A percentile compares a stretch with the other conserved stretches of the same genome.
phyloP scores from a whole-genome alignment of 2,888 invertebrate genomes.

The Megaustenia siamemsis region DNA sequence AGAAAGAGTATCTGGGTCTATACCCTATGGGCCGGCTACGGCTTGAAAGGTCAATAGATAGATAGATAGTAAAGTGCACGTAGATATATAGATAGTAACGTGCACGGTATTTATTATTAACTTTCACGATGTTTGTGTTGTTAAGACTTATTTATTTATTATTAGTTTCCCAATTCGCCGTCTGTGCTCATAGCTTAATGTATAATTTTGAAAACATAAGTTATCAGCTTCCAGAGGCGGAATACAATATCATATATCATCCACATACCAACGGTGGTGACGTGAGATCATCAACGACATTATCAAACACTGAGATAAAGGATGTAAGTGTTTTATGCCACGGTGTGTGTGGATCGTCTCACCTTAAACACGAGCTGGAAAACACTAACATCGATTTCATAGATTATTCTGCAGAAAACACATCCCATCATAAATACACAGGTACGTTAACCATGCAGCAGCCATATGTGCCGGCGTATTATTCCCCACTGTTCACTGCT shows the following conservation, averaged over 20 bases:
- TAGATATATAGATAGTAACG: too few relatives aligned
- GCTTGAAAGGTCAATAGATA: too few relatives aligned
- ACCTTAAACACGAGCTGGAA: background rate
- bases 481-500: slow-evolving; percentile 77
- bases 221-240: background rate
- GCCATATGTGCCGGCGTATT: slow-evolving; percentile 43
- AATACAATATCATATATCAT: slow-evolving; percentile 19
- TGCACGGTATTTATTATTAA: too few relatives aligned
- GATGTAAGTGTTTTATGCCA: background rate
- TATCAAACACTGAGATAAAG: background rate
- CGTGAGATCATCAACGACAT: background rate
- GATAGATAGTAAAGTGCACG: too few relatives aligned
- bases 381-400: background rate
- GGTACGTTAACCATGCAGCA: background rate
- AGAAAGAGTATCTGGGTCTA: too few relatives aligned
- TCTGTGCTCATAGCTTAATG: background rate
- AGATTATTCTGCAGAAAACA: background rate
- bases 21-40: too few relatives aligned
- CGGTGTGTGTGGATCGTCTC: background rate
- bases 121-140: too few relatives aligned
- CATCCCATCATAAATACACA: background rate
- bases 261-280: background rate
- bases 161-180: background rate
- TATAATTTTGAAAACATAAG: background rate
- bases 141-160: too few relatives aligned